Evolutionary conservation across 1,140 invertebrate genomes (phyloP).

Genomic region (Drosophila cardini): DNA sequence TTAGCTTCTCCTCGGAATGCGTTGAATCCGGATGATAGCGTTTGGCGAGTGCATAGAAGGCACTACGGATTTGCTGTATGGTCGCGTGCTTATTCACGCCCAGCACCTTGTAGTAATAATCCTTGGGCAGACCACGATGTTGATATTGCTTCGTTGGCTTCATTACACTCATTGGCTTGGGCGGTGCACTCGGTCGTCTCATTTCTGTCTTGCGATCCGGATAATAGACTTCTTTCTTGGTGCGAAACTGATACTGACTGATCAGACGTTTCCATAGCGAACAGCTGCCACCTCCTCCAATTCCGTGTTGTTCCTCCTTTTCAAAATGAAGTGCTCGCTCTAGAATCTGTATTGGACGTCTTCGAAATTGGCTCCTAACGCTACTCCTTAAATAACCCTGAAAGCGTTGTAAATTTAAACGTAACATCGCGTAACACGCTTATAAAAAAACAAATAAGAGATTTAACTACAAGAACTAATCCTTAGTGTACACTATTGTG

Average conservation of each 20-base stretch:
- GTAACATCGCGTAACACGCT: slow-evolving; percentile 51
- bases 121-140: slow-evolving; percentile 86
- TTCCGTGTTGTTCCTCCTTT: not conserved
- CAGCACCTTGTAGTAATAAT: slow-evolving; percentile 95
- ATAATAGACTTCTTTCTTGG: slow-evolving; percentile 60
- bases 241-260: slow-evolving; percentile 72
- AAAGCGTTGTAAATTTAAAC: slow-evolving; percentile 49
- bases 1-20: slow-evolving; percentile 88
- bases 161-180: slow-evolving; percentile 8
- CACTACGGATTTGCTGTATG: slow-evolving; percentile 93
- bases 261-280: slow-evolving; percentile 45
- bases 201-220: slow-evolving; percentile 64
- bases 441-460: not conserved
- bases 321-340: not conserved
- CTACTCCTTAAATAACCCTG: slow-evolving; percentile 7
- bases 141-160: slow-evolving; percentile 22
- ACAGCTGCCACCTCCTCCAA: not conserved
- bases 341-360: not conserved
- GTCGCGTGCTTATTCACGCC: slow-evolving; percentile 90
- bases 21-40: slow-evolving; percentile 90
- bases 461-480: slow-evolving; percentile 4
- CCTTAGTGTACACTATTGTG: not conserved
- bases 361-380: not conserved
- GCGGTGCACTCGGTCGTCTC: slow-evolving; percentile 21
- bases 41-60: slow-evolving; percentile 91